These are phyloP conservation scores for Pedetes capensis DNA, from an alignment of 2,113 vertebrate genomes.

Conservation along the genomic window DNA sequence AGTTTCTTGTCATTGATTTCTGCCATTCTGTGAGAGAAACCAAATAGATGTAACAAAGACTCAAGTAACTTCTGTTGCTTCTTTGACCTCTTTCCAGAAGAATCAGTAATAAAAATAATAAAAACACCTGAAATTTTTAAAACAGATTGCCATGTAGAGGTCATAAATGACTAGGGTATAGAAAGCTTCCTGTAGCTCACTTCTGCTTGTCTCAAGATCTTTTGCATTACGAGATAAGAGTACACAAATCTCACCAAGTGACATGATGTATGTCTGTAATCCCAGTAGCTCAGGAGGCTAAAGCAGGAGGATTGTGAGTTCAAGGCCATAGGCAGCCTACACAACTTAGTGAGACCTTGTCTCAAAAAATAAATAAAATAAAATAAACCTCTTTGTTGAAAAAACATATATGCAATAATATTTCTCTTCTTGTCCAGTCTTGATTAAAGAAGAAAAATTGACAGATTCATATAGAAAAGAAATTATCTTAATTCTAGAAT, in stretches of 20 bases:
- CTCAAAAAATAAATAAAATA: no score
- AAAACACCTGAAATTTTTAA: conserved; percentile 31
- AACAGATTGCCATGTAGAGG: neutral
- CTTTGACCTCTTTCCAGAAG: conserved; percentile 14
- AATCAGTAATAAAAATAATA: conserved; percentile 26
- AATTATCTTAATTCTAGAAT: conserved; percentile 24
- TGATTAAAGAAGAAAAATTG: conserved; percentile 23
- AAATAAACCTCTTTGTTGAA: neutral
- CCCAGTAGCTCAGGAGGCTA: no score
- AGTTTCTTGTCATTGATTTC: conserved; percentile 1
- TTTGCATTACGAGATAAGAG: conserved; percentile 34
- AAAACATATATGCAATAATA: neutral
- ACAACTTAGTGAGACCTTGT: no score
- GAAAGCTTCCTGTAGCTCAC: neutral
- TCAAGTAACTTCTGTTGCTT: neutral
- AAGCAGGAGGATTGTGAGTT: no score
- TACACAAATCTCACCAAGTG: no score
- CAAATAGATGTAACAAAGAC: conserved; percentile 9
- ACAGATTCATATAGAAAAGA: neutral
- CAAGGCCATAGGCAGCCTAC: no score
- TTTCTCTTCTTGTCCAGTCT: conserved; percentile 24
- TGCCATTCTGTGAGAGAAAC: neutral
- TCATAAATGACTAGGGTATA: neutral
- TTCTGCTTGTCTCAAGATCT: neutral
- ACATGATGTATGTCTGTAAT: no score